Conservation (phyloP, 2,888 invertebrate genomes). For the Troilus luridus region DNA sequence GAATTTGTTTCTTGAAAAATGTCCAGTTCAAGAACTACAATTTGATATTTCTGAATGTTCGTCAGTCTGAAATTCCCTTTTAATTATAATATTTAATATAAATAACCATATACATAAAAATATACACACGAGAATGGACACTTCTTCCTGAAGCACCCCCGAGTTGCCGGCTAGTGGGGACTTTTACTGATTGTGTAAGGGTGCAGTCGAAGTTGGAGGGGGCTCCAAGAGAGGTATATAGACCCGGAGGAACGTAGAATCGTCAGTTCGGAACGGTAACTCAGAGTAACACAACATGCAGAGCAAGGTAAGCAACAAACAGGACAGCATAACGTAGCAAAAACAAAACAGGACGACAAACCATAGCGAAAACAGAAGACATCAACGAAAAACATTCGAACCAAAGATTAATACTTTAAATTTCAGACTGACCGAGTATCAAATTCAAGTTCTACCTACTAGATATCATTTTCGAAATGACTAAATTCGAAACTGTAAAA, state of each 20-base stretch:
- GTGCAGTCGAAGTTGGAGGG: conserved; percentile 32
- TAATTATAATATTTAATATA: no score
- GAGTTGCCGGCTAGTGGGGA: not conserved
- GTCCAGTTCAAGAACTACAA: no score
- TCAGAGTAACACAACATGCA: conserved; percentile 51
- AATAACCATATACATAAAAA: not conserved
- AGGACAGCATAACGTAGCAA: not conserved
- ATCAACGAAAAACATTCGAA: not conserved
- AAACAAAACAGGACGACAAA: not conserved
- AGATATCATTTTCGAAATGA: not conserved
- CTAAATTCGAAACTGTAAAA: not conserved
- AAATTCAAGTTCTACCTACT: not conserved
- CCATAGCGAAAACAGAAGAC: not conserved
- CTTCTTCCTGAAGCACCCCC: conserved; percentile 35
- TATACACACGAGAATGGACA: not conserved
- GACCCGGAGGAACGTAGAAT: not conserved
- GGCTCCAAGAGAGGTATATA: conserved; percentile 37
- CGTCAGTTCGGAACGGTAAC: conserved; percentile 49
- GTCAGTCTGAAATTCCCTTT: no score
- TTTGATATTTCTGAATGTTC: no score
- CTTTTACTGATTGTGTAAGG: conserved; percentile 51
- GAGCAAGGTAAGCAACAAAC: conserved; percentile 50
- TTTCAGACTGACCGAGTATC: not conserved
- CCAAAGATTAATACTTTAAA: not conserved
- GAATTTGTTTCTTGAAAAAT: no score